Base-by-base conservation (phyloP, 2,888 invertebrate genomes). In the Limnephilus marmoratus region DNA sequence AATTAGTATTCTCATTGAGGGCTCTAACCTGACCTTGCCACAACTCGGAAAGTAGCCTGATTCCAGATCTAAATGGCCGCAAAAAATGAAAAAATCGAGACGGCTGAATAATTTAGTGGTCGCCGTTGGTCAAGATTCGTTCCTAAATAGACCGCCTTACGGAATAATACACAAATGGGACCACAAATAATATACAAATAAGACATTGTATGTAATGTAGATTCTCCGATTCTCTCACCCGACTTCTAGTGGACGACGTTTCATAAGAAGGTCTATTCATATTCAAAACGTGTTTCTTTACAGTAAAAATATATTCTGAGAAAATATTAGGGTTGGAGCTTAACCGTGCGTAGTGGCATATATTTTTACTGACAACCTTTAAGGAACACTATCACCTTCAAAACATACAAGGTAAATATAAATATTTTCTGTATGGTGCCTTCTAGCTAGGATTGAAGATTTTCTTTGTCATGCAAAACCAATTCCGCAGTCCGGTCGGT, bases 41-140 rank as follows among this genome's bases (percentile, higher is more conserved):
- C 18, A 31, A 37, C 83, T 83, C 31, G 15, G 34, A 34, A 31
- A 5, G 83, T 37, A 29, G 18, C 3, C 18, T 34, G 31, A 83
- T 29, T 34, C 83, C 24, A 83, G 18, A 83, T 83, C 34, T 83
- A 83, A 83, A 83, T 37, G 7, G 83, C 37, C 24, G 24, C 31
- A 83, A 37, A 31, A 83, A 83, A 83, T 53, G 53, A n/a, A 82
- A 29, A 31, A 29, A 7, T 31, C 82, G 13, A 83, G 31, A 83
- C 34, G 37, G 12, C 18, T 90, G 85, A 85, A 85, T 85, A 85
- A 85, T 45, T 85, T 85, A 45, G 85, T 41, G 41, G 85, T 37
- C 85, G 85, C 49, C 45, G 18, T 37, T 85, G 85, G 85, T 85
- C 85, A 85, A 85, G 31, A 85, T 85, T 15, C 34, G 37, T n/a